Conservation (phyloP, 1,140 invertebrate species). For the Bombus picipes region DNA sequence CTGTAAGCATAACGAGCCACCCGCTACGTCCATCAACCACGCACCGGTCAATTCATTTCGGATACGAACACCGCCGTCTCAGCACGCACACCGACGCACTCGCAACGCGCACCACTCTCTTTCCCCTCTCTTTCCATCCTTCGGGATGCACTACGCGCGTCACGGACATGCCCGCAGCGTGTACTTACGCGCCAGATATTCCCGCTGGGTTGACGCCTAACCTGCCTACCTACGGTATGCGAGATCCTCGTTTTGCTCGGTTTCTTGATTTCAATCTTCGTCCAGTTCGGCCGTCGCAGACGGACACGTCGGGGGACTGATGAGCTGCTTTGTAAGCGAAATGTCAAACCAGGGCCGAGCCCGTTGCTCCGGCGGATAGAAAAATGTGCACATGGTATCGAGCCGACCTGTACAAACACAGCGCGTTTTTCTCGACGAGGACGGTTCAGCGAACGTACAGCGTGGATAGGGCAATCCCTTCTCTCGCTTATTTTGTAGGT, state of each 20-base stretch:
- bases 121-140: constrained; percentile 25
- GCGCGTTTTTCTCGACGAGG: background rate
- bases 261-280: constrained; percentile 68
- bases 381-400: constrained; percentile 12
- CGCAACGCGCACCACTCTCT: background rate
- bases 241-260: constrained; percentile 54
- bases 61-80: constrained; percentile 52
- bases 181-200: constrained; percentile 68
- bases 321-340: constrained; percentile 62
- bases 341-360: constrained; percentile 35
- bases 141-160: constrained; percentile 22
- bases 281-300: constrained; percentile 42
- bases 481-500: no score
- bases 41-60: constrained; percentile 78
- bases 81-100: constrained; percentile 11
- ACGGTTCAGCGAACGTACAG: no score
- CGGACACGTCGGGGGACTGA: constrained; percentile 54
- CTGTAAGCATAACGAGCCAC: constrained; percentile 79
- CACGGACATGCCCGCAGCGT: constrained; percentile 57
- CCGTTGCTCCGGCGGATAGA: background rate
- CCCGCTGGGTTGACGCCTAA: constrained; percentile 68
- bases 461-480: no score
- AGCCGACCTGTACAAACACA: constrained; percentile 6
- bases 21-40: constrained; percentile 81
- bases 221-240: constrained; percentile 64